Base-by-base conservation (phyloP, 2,797 vertebrate species). In the Erpetoichthys calabaricus region DNA sequence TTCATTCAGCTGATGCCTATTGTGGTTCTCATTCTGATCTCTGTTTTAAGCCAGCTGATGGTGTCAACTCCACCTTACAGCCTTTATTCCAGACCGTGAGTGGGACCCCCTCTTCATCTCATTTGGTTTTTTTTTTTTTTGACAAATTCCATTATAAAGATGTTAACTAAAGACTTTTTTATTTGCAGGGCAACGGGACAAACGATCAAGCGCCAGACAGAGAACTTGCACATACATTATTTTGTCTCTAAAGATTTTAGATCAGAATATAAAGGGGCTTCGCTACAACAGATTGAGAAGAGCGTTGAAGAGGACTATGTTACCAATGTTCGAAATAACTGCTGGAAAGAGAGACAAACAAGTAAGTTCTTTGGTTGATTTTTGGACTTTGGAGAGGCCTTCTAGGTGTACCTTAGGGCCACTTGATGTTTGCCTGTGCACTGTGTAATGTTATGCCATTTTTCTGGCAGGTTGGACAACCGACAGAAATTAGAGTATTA, bases 1-100 rank as follows among this genome's bases (percentile, higher is more conserved):
- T 91, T 98, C 64, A 92, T 99, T 72, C 96, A 99, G 75, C 76
- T 99, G 77, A 91, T 98, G 91, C 96, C 96, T 59, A 89, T 99
- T 47, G 86, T 97, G 65, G 88, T 98, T 49, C 73, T 99, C 78
- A 91, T 99, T 69, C 81, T 99, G 42, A 91, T 98, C 63, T 98
- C 95, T 52, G 80, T 99, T 64, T 73, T 99, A 71, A 98, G 96
- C 78, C 95, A 99, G 73, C 55, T 99, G 80, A 92, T 99, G 95
- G 92, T 99, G 62, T 92, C 95, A 46, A 94, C 91, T 62, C 91
- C 92, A 71, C 93, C 92, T 8, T 99, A 95, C 41, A 90, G 94
- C 71, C 90, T 98, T 66, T 94, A 96, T 68, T 87, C 92, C 60
- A 86, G 86, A 88, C 83, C 89, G 94, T 99, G 87, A 69, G 93